Conservation (phyloP, 2,797 vertebrate species). For the Pseudomugil gertrudae region DNA sequence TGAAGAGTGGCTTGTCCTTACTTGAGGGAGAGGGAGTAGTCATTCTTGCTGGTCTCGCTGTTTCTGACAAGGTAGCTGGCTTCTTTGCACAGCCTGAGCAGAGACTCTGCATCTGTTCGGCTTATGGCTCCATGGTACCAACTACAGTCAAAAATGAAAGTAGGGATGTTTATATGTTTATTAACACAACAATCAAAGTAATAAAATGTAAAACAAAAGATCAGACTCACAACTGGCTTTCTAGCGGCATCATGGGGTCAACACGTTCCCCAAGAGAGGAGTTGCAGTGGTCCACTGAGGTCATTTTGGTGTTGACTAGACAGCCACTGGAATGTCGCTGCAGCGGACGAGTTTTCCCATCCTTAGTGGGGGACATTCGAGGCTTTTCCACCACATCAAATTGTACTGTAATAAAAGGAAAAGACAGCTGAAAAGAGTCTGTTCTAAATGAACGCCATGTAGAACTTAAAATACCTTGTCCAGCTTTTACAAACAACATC, state of each 20-base stretch:
- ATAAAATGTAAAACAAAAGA: not conserved
- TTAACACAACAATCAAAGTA: not conserved
- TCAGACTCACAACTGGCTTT: constrained; percentile 95
- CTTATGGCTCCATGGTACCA: constrained; percentile 99
- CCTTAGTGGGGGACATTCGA: constrained; percentile 88
- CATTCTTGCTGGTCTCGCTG: constrained; percentile 98
- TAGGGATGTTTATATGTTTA: not conserved
- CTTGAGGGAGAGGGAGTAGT: constrained; percentile 98
- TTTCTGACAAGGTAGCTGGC: constrained; percentile 98
- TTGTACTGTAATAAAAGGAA: constrained; percentile 83
- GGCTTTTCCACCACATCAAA: constrained; percentile 88
- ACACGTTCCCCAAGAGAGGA: constrained; percentile 89
- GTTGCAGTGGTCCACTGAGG: constrained; percentile 84
- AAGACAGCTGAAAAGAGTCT: constrained; percentile 15
- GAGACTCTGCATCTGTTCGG: constrained; percentile 92
- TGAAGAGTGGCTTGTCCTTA: constrained; percentile 76
- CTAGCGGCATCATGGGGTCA: constrained; percentile 91
- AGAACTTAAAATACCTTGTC: not conserved
- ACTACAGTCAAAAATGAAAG: constrained; percentile 69
- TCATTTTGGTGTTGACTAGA: constrained; percentile 89
- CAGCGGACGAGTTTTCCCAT: constrained; percentile 86
- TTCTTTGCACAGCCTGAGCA: constrained; percentile 96
- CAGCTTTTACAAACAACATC: not conserved
- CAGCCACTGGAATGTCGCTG: constrained; percentile 88
- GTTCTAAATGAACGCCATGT: not conserved